These are phyloP conservation scores for Mormyrus iriodes DNA, from an alignment of 2,113 vertebrate genomes.

Conservation along the genomic window DNA sequence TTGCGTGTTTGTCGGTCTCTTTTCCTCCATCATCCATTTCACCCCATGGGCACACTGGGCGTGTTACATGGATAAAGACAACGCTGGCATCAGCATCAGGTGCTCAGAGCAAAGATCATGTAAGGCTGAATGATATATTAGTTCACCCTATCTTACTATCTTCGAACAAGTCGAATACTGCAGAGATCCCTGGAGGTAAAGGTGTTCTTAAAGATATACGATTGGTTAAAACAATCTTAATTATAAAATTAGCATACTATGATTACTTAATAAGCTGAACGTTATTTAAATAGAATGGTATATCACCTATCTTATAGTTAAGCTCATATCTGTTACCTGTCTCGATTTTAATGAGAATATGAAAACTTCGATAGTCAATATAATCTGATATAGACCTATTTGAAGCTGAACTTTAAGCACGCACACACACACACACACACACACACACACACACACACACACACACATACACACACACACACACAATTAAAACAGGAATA, in stretches of 20 bases:
- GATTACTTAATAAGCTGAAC: not conserved
- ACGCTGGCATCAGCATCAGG: not conserved
- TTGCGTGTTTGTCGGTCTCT: not conserved
- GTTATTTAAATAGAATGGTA: not conserved
- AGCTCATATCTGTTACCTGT: not conserved
- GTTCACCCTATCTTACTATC: not conserved
- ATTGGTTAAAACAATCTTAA: not conserved
- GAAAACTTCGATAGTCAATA: not conserved
- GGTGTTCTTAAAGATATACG: constrained; percentile 50
- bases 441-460: too few relatives aligned
- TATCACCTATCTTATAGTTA: not conserved
- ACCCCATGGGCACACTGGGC: not conserved
- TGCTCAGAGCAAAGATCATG: not conserved
- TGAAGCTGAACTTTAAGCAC: not conserved
- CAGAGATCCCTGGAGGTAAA: constrained; percentile 25
- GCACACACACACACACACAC: not conserved
- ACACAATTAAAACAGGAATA: not conserved
- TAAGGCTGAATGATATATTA: constrained; percentile 8
- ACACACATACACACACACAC: not conserved
- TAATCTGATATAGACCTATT: not conserved
- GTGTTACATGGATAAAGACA: not conserved
- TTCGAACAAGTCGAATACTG: constrained; percentile 31
- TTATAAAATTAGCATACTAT: not conserved
- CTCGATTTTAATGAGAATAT: not conserved
- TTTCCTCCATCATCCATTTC: not conserved